phyloP scores from a whole-genome alignment of 2,888 invertebrate species.

The Teleogryllus oceanicus region DNA sequence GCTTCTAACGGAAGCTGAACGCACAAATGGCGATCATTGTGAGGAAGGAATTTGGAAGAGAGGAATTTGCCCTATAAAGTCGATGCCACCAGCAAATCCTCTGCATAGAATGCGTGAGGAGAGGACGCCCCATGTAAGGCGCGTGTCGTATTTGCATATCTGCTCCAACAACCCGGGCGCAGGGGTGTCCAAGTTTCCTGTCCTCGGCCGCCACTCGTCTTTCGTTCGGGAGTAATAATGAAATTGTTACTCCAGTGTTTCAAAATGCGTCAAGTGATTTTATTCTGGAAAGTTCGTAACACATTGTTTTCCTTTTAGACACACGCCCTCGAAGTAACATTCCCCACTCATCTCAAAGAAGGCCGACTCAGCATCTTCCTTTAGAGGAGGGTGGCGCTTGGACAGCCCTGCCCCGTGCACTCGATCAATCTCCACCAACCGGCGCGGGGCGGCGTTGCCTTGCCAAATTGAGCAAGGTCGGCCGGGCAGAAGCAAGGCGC shows the following conservation, averaged over 20 bases:
- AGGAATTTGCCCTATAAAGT: neutral
- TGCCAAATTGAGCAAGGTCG: conserved; percentile 7
- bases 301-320: no score
- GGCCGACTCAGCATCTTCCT: no score
- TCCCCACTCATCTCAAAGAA: no score
- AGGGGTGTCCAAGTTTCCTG: no score
- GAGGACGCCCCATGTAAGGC: neutral
- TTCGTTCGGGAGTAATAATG: no score
- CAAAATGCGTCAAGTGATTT: no score
- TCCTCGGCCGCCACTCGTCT: no score
- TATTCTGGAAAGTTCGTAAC: no score
- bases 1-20: no score
- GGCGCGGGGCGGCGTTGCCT: neutral
- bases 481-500: neutral
- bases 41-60: neutral
- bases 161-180: neutral
- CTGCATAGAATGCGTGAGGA: neutral
- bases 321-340: no score
- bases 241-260: no score
- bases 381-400: neutral
- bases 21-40: no score
- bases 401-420: neutral
- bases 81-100: neutral
- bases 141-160: neutral
- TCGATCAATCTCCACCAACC: neutral